Percentiles rank a stretch among this genome's conserved stretches.
phyloP scores from a whole-genome alignment of 2,888 invertebrate genomes.

The Selenia dentaria region DNA sequence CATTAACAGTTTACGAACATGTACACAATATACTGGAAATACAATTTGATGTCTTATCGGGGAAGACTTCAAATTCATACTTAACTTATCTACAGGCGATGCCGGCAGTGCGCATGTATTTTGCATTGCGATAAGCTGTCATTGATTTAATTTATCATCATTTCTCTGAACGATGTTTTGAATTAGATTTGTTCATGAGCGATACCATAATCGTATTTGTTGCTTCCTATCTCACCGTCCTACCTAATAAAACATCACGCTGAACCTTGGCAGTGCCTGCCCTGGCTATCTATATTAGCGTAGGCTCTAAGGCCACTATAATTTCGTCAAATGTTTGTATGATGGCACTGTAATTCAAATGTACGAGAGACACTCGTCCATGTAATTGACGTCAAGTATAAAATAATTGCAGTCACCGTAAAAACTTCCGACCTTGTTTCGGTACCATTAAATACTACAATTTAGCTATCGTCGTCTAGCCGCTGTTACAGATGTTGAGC shows the following conservation, averaged over 20 bases:
- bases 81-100: slow-evolving; percentile 38
- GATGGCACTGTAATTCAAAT: slow-evolving; percentile 44
- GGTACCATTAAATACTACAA: slow-evolving; percentile 15
- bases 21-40: slow-evolving; percentile 39
- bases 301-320: slow-evolving; percentile 60
- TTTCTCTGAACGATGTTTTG: slow-evolving; percentile 32
- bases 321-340: slow-evolving; percentile 50
- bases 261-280: slow-evolving; percentile 62
- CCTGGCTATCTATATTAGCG: slow-evolving; percentile 46
- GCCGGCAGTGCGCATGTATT: slow-evolving; percentile 33
- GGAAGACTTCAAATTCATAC: slow-evolving; percentile 37
- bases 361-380: slow-evolving; percentile 38
- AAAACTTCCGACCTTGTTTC: slow-evolving; percentile 36
- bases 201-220: slow-evolving; percentile 13
- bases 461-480: slow-evolving; percentile 23
- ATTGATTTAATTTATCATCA: slow-evolving; percentile 21
- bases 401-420: slow-evolving; percentile 43
- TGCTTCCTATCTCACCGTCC: slow-evolving; percentile 18
- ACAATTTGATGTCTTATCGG: slow-evolving; percentile 43
- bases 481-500: slow-evolving; percentile 3
- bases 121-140: slow-evolving; percentile 32
- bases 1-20: slow-evolving; percentile 4
- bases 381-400: slow-evolving; percentile 47
- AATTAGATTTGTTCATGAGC: slow-evolving; percentile 7
- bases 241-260: slow-evolving; percentile 19